Base-by-base conservation (phyloP, 1,140 invertebrate species). In the Penaeus indicus region DNA sequence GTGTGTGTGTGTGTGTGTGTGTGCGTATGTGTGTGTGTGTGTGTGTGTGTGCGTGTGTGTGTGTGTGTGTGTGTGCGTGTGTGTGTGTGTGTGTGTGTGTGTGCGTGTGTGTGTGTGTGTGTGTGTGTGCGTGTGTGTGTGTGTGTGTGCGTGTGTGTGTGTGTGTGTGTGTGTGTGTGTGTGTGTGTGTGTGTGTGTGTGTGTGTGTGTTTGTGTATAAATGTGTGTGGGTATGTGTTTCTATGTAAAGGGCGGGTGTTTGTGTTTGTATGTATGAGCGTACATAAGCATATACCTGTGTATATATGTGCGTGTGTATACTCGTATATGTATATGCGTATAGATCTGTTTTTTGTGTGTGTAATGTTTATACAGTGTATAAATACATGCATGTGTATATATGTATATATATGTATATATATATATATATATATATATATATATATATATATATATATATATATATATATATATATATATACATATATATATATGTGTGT, bases 1-100 rank as follows among this genome's bases (percentile, higher is more conserved):
- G 72, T n/a, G 77, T 78, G 21, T 47, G 77, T 32, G 38, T 79
- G 77, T 27, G 77, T 42, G 32, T 32, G 25, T 79, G 77, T 42
- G 32, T 22, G 61, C n/a, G 38, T 54, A 25, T 60, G 21, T 42
- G 22, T 81, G 42, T 60, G 42, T 81, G 60, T 61, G n/a, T 61
- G 38, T 54, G 79, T 22, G 77, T n/a, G 13, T 32, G 32, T 32
- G 77, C 54, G 77, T 79, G 77, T 79, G 77, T 79, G 77, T 79
- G 11, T 69, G 63, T 67, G 63, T 67, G 63, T 67, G 63, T 67
- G 63, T 25, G 25, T 67, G 63, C 7, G 63, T 67, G 25, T 67
- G 69, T 21, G 69, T 72, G 69, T 72, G 69, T 72, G 69, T 72
- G 69, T 54, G 8, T 80, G 47, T 54, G 16, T 80, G 13, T 54